Percentiles rank a stretch among this genome's conserved stretches.
phyloP scores from a whole-genome alignment of 1,140 invertebrate genomes.

The Lycorma delicatula region DNA sequence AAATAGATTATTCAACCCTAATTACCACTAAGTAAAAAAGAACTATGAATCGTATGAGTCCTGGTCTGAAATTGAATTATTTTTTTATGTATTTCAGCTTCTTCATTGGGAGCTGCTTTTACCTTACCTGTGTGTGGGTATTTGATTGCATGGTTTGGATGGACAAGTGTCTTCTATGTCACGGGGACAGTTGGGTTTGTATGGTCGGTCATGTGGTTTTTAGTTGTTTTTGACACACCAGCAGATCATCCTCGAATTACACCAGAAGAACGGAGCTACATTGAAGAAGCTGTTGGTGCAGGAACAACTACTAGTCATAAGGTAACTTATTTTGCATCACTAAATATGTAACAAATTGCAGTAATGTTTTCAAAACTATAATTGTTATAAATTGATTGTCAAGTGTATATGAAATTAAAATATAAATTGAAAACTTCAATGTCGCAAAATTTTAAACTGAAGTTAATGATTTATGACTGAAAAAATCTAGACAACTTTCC shows the following conservation, averaged over 20 bases:
- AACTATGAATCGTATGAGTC: no score
- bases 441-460: no score
- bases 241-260: conserved; percentile 77
- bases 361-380: no score
- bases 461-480: no score
- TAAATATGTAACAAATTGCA: background rate
- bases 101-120: conserved; percentile 70
- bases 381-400: no score
- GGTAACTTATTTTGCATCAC: conserved; percentile 30
- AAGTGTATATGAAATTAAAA: no score
- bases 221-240: conserved; percentile 77
- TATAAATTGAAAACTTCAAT: no score
- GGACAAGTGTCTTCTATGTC: conserved; percentile 78
- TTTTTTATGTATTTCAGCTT: conserved; percentile 46
- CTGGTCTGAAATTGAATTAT: no score
- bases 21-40: no score
- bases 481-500: no score
- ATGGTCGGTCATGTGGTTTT: conserved; percentile 80
- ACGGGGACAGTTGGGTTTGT: conserved; percentile 65
- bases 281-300: conserved; percentile 59
- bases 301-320: conserved; percentile 14
- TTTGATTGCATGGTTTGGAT: conserved; percentile 65
- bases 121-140: conserved; percentile 75
- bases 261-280: conserved; percentile 66
- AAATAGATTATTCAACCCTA: no score